A percentile compares a stretch with the other conserved stretches of the same genome.
phyloP scores from a whole-genome alignment of 2,888 invertebrate genomes.

The Neoscelio sp. region DNA sequence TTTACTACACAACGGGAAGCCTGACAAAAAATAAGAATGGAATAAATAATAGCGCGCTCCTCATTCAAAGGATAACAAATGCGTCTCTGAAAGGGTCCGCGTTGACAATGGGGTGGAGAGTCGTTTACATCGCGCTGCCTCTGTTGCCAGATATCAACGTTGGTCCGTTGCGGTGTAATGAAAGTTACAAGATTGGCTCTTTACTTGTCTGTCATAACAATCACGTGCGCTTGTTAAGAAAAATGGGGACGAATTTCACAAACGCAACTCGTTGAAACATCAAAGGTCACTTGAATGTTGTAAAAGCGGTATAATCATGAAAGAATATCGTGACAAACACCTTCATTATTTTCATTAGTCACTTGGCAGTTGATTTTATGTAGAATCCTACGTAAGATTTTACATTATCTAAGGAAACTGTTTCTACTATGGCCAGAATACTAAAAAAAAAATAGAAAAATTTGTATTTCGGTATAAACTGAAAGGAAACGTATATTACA shows the following conservation, averaged over 20 bases:
- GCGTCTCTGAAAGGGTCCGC: slow-evolving; percentile 79
- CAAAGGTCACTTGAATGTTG: slow-evolving; percentile 2
- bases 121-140: slow-evolving; percentile 78
- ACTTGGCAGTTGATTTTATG: no score
- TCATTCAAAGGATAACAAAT: slow-evolving; percentile 83
- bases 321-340: no score
- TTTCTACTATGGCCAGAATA: no score
- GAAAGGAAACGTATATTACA: no score
- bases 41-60: slow-evolving; percentile 82
- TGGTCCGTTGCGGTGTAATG: slow-evolving; percentile 58
- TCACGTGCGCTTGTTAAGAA: slow-evolving; percentile 32
- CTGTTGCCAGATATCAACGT: slow-evolving; percentile 64
- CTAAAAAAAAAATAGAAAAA: no score
- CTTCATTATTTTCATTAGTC: no score
- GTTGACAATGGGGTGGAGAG: slow-evolving; percentile 79
- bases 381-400: no score
- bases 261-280: slow-evolving; percentile 13
- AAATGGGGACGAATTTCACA: slow-evolving; percentile 38
- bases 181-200: slow-evolving; percentile 65
- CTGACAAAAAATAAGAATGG: slow-evolving; percentile 82
- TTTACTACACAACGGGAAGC: slow-evolving; percentile 79
- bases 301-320: no score
- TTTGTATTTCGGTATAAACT: no score
- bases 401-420: no score
- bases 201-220: slow-evolving; percentile 63